phyloP scores from a whole-genome alignment of 2,113 vertebrate genomes.

The Rafetus swinhoei region DNA sequence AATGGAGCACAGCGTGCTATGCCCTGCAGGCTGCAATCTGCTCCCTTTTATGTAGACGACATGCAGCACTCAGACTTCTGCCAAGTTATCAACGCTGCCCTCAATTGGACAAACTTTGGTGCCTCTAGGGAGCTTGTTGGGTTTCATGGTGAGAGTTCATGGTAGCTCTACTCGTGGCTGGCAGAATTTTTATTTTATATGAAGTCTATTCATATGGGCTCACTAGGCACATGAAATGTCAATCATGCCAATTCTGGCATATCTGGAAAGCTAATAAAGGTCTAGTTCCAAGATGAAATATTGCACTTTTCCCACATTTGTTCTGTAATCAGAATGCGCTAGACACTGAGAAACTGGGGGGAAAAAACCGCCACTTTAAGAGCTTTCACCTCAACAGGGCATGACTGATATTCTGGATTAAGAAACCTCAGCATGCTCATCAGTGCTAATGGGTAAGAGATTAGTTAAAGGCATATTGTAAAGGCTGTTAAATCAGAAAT shows the following conservation, averaged over 20 bases:
- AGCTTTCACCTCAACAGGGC: constrained; percentile 25
- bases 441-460: constrained; percentile 5
- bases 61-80: neutral
- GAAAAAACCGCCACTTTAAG: neutral
- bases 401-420: constrained; percentile 17
- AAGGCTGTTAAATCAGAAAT: constrained; percentile 41
- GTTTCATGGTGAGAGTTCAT: neutral
- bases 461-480: constrained; percentile 14
- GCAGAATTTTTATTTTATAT: neutral
- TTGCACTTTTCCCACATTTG: neutral
- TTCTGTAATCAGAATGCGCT: constrained; percentile 2
- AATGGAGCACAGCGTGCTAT: neutral
- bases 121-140: neutral
- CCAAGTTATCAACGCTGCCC: neutral
- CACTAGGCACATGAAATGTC: neutral
- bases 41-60: neutral
- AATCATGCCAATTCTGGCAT: neutral
- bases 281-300: constrained; percentile 37
- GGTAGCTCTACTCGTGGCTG: neutral
- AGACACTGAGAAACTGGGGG: neutral
- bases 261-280: neutral
- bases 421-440: constrained; percentile 33
- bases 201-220: neutral
- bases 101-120: neutral
- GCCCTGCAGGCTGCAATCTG: neutral